Evolutionary conservation across 2,113 vertebrate genomes (phyloP).

Genomic region (Platysteira castanea): DNA sequence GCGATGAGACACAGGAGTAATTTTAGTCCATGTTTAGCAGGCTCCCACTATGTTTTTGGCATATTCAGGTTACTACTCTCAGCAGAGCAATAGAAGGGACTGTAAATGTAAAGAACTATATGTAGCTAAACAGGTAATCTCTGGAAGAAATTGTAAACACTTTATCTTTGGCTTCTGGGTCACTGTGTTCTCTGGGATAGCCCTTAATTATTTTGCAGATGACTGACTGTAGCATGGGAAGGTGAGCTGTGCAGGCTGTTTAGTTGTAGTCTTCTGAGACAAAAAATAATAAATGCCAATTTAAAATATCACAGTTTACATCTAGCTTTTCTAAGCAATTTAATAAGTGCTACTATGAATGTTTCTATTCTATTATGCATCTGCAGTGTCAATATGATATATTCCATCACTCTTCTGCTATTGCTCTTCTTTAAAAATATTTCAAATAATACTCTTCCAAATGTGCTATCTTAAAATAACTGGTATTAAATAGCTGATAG

Average conservation of each 20-base stretch:
- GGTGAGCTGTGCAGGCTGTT: neutral
- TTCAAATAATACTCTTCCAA: neutral
- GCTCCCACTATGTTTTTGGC: neutral
- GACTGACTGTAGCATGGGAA: neutral
- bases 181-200: neutral
- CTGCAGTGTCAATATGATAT: neutral
- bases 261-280: neutral
- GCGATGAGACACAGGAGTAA: neutral
- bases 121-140: neutral
- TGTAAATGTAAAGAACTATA: neutral
- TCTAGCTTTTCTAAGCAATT: neutral
- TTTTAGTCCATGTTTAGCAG: neutral
- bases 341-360: neutral
- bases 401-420: neutral
- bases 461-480: neutral
- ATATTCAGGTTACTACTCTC: neutral
- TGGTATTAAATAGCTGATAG: neutral
- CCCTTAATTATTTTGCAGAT: neutral
- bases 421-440: neutral
- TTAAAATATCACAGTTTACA: neutral
- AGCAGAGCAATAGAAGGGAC: neutral
- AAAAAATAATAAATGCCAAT: neutral
- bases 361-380: neutral
- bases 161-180: constrained; percentile 18
- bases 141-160: neutral